Evolutionary conservation across 2,113 vertebrate genomes (phyloP).

Genomic region (Psilopsiagon aurifrons): DNA sequence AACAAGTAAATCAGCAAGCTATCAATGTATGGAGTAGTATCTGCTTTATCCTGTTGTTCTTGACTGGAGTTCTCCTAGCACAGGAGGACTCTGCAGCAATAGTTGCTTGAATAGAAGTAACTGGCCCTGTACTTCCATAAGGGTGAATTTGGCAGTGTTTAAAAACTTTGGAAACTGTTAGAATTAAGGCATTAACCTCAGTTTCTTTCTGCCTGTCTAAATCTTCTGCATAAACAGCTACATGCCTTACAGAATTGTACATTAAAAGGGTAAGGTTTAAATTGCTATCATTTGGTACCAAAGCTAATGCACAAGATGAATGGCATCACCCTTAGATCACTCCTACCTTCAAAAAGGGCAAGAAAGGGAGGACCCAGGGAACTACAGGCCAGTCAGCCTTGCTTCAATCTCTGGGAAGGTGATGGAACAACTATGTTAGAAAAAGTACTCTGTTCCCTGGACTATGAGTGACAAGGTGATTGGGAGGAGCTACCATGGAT

Average conservation of each 20-base stretch:
- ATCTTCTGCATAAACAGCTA: fast-evolving
- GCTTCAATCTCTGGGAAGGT: background rate
- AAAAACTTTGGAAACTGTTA: background rate
- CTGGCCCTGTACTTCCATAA: background rate
- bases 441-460: background rate
- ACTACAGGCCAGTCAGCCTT: background rate
- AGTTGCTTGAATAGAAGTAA: background rate
- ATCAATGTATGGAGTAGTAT: background rate
- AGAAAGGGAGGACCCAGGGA: background rate
- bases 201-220: background rate
- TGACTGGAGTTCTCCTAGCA: background rate
- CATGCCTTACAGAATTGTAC: background rate
- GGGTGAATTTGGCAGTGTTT: background rate
- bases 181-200: background rate
- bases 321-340: background rate
- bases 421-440: background rate
- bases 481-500: background rate
- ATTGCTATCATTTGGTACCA: fast-evolving
- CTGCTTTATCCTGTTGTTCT: background rate
- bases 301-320: background rate
- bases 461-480: background rate
- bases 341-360: background rate
- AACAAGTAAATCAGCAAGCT: background rate
- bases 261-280: background rate
- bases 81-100: background rate